Percentiles rank a stretch among this genome's conserved stretches.
These are phyloP conservation scores for Coptotermes formosanus DNA, from an alignment of 1,140 invertebrate species.

Conservation along the genomic window DNA sequence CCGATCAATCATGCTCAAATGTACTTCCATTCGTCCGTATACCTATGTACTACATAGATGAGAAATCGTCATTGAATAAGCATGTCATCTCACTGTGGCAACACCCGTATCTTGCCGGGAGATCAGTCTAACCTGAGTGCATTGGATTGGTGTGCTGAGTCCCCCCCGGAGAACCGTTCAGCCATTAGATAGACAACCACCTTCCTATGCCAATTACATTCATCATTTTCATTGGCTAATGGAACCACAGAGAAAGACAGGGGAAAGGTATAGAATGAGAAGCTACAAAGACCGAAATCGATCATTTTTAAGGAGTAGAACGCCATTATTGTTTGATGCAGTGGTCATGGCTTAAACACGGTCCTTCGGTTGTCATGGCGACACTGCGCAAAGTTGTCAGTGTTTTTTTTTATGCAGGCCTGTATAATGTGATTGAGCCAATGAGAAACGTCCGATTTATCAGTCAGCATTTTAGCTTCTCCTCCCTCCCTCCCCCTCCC, in stretches of 20 bases:
- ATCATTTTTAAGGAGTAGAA: conserved; percentile 3
- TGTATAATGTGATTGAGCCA: background rate
- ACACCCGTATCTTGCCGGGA: too few species aligned
- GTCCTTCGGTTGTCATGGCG: conserved; percentile 4
- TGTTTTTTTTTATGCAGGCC: background rate
- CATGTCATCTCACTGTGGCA: too few species aligned
- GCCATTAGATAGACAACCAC: background rate
- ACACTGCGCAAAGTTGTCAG: background rate
- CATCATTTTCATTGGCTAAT: conserved; percentile 3
- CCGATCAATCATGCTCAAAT: too few species aligned
- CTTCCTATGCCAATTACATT: background rate
- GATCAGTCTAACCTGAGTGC: too few species aligned
- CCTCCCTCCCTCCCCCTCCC: background rate
- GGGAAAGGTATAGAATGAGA: background rate
- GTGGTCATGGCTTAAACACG: background rate
- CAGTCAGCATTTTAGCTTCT: background rate
- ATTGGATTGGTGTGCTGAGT: background rate
- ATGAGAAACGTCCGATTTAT: background rate
- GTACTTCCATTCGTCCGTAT: too few species aligned
- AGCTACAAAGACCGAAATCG: background rate
- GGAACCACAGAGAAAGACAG: background rate
- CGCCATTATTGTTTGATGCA: background rate
- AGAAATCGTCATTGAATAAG: too few species aligned
- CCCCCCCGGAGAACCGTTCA: background rate
- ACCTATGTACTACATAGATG: too few species aligned